phyloP scores from a whole-genome alignment of 2,888 invertebrate species.

The Synergus japonicus region DNA sequence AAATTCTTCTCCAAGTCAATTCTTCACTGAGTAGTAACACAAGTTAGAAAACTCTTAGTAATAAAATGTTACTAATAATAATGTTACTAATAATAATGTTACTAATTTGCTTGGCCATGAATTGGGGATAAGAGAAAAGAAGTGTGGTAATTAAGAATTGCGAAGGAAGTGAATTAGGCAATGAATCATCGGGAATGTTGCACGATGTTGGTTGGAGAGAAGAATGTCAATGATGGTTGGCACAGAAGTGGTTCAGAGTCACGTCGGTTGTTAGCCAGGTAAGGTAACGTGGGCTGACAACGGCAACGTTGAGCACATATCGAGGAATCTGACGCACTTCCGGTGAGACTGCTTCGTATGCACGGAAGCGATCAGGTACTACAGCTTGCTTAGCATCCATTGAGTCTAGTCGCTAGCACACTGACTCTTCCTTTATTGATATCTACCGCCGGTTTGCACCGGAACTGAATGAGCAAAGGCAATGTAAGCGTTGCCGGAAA shows the following conservation, averaged over 20 bases:
- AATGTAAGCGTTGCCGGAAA: constrained; percentile 53
- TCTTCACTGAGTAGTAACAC: too few species aligned
- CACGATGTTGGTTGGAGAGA: constrained; percentile 10
- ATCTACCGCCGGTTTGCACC: constrained; percentile 59
- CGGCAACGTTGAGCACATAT: constrained; percentile 47
- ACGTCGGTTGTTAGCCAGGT: constrained; percentile 53
- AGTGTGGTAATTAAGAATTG: neutral
- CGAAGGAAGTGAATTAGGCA: constrained; percentile 22
- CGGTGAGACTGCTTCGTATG: constrained; percentile 72
- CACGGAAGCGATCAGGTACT: constrained; percentile 75
- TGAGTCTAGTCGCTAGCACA: constrained; percentile 66
- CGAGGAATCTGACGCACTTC: constrained; percentile 74
- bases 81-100: too few species aligned
- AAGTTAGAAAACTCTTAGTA: too few species aligned
- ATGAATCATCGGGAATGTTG: constrained; percentile 7
- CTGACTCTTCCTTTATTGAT: constrained; percentile 58
- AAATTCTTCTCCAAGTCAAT: too few species aligned
- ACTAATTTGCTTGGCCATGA: neutral
- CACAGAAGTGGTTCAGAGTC: constrained; percentile 46
- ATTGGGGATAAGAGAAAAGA: neutral
- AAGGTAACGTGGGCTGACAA: constrained; percentile 52
- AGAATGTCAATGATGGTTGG: constrained; percentile 38
- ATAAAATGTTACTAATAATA: too few species aligned
- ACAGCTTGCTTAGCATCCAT: constrained; percentile 76
- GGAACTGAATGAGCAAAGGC: constrained; percentile 31